phyloP scores from a whole-genome alignment of 2,888 invertebrate species.

The Cryptus armator region DNA sequence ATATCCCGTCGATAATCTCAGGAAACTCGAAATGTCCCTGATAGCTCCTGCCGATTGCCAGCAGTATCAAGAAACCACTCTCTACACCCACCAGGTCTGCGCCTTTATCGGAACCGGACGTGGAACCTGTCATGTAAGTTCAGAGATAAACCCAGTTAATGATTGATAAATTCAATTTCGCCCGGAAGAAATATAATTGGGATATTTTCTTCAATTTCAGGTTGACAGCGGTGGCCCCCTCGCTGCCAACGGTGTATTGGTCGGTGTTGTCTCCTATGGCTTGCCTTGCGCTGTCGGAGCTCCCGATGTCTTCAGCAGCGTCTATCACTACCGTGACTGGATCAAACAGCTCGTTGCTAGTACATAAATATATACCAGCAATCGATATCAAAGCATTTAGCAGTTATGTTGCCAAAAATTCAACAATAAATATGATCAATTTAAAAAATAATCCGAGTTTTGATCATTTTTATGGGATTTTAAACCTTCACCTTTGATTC shows the following conservation, averaged over 20 bases:
- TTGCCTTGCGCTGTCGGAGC: not conserved
- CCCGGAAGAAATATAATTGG: not conserved
- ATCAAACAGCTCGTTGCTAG: not conserved
- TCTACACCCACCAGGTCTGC: slow-evolving; percentile 42
- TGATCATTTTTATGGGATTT: no score
- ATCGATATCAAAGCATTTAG: not conserved
- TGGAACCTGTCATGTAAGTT: slow-evolving; percentile 39
- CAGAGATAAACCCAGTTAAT: not conserved
- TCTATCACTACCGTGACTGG: slow-evolving; percentile 1
- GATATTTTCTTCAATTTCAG: slow-evolving; percentile 9
- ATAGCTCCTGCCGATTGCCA: slow-evolving; percentile 31
- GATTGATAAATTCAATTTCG: not conserved
- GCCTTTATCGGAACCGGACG: slow-evolving; percentile 5
- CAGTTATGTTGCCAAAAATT: no score
- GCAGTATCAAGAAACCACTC: not conserved
- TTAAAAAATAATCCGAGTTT: no score
- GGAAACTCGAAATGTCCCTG: slow-evolving; percentile 22
- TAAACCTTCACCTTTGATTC: no score
- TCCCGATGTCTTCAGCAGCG: slow-evolving; percentile 42
- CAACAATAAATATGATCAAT: no score
- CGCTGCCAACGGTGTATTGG: slow-evolving; percentile 13
- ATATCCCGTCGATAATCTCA: slow-evolving; percentile 14
- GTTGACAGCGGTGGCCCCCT: slow-evolving; percentile 56
- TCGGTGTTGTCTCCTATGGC: slow-evolving; percentile 26
- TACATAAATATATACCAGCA: not conserved